Percentiles rank a stretch among this genome's conserved stretches.
phyloP scores from a whole-genome alignment of 2,888 invertebrate species.

The Heliconius aoede region DNA sequence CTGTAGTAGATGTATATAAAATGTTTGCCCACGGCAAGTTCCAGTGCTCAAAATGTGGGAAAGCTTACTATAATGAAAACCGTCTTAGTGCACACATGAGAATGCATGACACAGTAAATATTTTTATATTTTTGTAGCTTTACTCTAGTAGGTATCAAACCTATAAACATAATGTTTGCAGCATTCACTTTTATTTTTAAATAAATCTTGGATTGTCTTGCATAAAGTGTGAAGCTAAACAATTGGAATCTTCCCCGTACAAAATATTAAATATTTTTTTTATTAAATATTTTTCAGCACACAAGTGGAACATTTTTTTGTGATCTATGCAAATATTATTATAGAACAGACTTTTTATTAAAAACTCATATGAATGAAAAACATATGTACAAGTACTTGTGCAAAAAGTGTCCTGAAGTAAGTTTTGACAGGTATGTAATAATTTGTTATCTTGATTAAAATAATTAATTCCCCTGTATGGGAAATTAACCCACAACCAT shows the following conservation, averaged over 20 bases:
- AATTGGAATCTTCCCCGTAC: not conserved
- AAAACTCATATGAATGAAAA: slow-evolving; percentile 73
- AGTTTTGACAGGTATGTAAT: slow-evolving; percentile 69
- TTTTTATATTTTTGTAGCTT: not conserved
- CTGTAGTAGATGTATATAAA: slow-evolving; percentile 68
- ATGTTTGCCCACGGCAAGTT: slow-evolving; percentile 61
- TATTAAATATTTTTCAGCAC: slow-evolving; percentile 60
- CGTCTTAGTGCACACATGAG: slow-evolving; percentile 63
- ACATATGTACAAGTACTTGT: slow-evolving; percentile 78
- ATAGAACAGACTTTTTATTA: slow-evolving; percentile 72
- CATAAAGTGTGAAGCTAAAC: not conserved
- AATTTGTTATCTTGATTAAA: not conserved
- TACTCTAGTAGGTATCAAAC: too few species aligned
- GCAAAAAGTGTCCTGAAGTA: slow-evolving; percentile 75
- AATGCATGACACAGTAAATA: slow-evolving; percentile 73
- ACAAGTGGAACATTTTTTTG: slow-evolving; percentile 66
- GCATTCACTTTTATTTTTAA: too few species aligned
- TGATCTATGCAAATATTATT: slow-evolving; percentile 68
- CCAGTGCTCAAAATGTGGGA: slow-evolving; percentile 64
- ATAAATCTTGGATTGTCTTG: too few species aligned
- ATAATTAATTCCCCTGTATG: not conserved
- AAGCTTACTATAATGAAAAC: slow-evolving; percentile 60
- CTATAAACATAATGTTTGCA: too few species aligned
- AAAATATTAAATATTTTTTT: not conserved
- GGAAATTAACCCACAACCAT: not conserved